Evolutionary conservation across 1,140 invertebrate genomes (phyloP).

Genomic region (Ceratina japonica): DNA sequence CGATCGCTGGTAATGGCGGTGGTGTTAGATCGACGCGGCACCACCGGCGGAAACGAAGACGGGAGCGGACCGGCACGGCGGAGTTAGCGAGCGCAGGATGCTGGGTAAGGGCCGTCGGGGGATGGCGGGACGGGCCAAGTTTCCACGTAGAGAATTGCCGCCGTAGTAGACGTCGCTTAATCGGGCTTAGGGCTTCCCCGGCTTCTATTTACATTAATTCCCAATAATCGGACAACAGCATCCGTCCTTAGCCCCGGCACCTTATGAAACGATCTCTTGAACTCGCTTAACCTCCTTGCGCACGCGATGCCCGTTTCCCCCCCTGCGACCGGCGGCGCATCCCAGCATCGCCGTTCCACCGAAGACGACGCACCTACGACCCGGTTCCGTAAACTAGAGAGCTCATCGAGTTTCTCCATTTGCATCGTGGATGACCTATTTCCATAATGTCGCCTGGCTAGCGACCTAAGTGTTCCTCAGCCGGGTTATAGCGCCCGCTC

Average conservation of each 20-base stretch:
- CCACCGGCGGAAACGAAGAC: slow-evolving; percentile 25
- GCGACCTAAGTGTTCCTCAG: slow-evolving; percentile 27
- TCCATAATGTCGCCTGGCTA: slow-evolving; percentile 57
- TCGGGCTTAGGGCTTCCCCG: slow-evolving; percentile 42
- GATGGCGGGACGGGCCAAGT: slow-evolving; percentile 32
- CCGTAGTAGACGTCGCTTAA: slow-evolving; percentile 35
- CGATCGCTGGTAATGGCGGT: slow-evolving; percentile 49
- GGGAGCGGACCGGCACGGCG: neutral
- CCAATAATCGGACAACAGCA: slow-evolving; percentile 65
- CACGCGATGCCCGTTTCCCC: slow-evolving; percentile 17
- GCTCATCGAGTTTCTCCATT: slow-evolving; percentile 63
- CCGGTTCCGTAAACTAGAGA: slow-evolving; percentile 47
- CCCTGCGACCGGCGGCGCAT: slow-evolving; percentile 11
- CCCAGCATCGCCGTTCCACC: slow-evolving; percentile 23
- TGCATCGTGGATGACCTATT: slow-evolving; percentile 63
- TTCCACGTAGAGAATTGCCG: slow-evolving; percentile 24
- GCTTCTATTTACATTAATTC: slow-evolving; percentile 66
- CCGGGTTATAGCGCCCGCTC: slow-evolving; percentile 5
- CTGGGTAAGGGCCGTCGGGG: slow-evolving; percentile 7
- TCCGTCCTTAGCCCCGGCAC: slow-evolving; percentile 31
- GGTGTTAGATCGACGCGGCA: slow-evolving; percentile 20
- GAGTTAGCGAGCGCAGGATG: slow-evolving; percentile 18
- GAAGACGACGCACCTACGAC: slow-evolving; percentile 32
- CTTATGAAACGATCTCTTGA: slow-evolving; percentile 46
- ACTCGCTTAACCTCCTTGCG: slow-evolving; percentile 43